Percentiles rank a stretch among this genome's conserved stretches.
Evolutionary conservation across 1,140 invertebrate genomes (phyloP).

Genomic region (Heliconius hewitsoni): DNA sequence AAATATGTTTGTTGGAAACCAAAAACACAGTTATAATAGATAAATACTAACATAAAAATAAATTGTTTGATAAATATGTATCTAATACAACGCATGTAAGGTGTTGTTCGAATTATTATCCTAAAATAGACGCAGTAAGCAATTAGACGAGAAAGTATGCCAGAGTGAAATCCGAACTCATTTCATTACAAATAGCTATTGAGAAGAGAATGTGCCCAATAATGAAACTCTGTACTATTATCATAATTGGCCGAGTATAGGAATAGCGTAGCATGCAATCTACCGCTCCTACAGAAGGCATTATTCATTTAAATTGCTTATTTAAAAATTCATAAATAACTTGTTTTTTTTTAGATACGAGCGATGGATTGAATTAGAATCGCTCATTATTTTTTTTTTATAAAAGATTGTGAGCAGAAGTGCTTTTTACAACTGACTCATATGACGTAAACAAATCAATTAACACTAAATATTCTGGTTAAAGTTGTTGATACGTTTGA

Average conservation of each 20-base stretch:
- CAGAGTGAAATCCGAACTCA: slow-evolving; percentile 50
- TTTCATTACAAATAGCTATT: slow-evolving; percentile 51
- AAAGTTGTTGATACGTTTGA: background rate
- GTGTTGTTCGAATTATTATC: background rate
- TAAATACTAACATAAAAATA: background rate
- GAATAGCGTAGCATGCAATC: background rate
- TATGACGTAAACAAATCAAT: background rate
- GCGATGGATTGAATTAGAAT: background rate
- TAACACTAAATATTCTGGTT: background rate
- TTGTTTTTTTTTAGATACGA: background rate
- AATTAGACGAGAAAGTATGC: slow-evolving; percentile 39
- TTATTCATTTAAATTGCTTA: slow-evolving; percentile 10
- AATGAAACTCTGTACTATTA: slow-evolving; percentile 59
- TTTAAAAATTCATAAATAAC: background rate
- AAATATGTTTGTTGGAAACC: background rate
- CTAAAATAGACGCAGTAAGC: slow-evolving; percentile 14
- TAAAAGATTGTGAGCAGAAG: background rate
- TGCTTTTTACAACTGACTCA: background rate
- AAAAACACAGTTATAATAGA: background rate
- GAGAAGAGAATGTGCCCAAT: slow-evolving; percentile 58
- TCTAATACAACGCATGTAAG: background rate
- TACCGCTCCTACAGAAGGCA: background rate
- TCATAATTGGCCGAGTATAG: slow-evolving; percentile 55
- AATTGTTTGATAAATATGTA: background rate
- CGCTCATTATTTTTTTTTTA: background rate